A percentile compares a stretch with the other conserved stretches of the same genome.
phyloP scores from a whole-genome alignment of 2,888 invertebrate species.

The Polia nebulosa region DNA sequence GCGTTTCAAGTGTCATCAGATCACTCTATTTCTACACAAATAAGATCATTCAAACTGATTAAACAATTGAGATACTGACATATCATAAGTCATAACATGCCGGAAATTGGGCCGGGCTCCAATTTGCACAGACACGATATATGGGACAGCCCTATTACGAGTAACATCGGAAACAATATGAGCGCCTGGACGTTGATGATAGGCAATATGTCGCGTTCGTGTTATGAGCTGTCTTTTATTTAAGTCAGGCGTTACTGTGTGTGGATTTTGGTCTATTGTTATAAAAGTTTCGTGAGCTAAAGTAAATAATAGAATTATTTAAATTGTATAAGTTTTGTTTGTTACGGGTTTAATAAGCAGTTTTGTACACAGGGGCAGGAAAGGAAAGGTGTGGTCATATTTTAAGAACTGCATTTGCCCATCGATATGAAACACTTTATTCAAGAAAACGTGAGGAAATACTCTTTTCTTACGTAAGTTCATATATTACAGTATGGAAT shows the following conservation, averaged over 20 bases:
- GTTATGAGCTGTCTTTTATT: slow-evolving; percentile 34
- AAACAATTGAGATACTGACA: slow-evolving; percentile 28
- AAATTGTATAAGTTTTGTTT: not conserved
- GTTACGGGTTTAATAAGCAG: not conserved
- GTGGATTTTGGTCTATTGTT: not conserved
- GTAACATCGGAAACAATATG: slow-evolving; percentile 44
- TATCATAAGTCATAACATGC: slow-evolving; percentile 8
- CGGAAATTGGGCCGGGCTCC: slow-evolving; percentile 38
- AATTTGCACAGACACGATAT: slow-evolving; percentile 38
- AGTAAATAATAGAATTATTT: not conserved
- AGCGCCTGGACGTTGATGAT: slow-evolving; percentile 58
- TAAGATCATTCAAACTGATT: slow-evolving; percentile 1
- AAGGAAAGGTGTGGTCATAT: too few species aligned
- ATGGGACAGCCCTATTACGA: slow-evolving; percentile 48
- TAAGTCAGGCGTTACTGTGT: slow-evolving; percentile 41
- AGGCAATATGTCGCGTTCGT: slow-evolving; percentile 55
- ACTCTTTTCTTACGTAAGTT: too few species aligned
- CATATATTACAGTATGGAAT: too few species aligned
- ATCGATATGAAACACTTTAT: too few species aligned
- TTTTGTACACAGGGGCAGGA: not conserved
- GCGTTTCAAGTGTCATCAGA: not conserved
- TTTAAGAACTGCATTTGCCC: too few species aligned
- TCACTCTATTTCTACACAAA: not conserved
- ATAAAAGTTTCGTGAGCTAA: slow-evolving; percentile 1
- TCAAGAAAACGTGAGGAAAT: too few species aligned